Evolutionary conservation across 2,797 vertebrate species (phyloP), one percentile per base, ranked within the genome.

Genomic region (Gorsachius magnificus): DNA sequence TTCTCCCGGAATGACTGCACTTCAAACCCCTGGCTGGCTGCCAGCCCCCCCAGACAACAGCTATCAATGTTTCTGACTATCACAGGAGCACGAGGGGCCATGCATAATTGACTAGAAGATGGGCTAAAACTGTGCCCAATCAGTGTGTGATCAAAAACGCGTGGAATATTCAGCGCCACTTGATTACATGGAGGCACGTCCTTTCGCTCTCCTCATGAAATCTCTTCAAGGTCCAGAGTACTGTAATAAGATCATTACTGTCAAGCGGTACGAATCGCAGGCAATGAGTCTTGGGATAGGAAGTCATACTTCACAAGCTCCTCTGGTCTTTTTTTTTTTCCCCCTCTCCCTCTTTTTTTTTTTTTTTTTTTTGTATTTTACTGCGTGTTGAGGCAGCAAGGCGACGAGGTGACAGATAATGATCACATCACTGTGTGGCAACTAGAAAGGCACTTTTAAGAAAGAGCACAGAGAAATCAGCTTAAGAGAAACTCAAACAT

Each of bases 241-340:
- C 98, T 97, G 98, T 98, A 98, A 98, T 98, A 98, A 98, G 98
- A 98, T 98, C 98, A 98, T 98, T 98, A 98, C 98, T 98, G 98
- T 98, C 98, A 98, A 98, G 98, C 98, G 97, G 95, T 98, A 98
- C 98, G 97, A 97, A 98, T 97, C 97, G 96, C 96, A 95, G 97
- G 97, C 98, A 98, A 98, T 98, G 98, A 98, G 98, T 98, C 98
- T 98, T 97, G 97, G 98, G 97, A 97, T 97, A 96, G 98, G 97
- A 97, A 98, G 97, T 98, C 98, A 98, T 98, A 98, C 98, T 98
- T 98, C 98, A 98, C 97, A 98, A 97, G 98, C 97, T 97, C 97
- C 97, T 97, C 96, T 95, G 96, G 89, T 94, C 89, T 93, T 85
- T 51, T 36, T 69, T 84, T 93, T 93, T 43, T 43, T 41, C 13